Percentiles rank a stretch among this genome's conserved stretches.
These are phyloP conservation scores for Cantharis rustica DNA, from an alignment of 2,888 invertebrate genomes.

Conservation along the genomic window DNA sequence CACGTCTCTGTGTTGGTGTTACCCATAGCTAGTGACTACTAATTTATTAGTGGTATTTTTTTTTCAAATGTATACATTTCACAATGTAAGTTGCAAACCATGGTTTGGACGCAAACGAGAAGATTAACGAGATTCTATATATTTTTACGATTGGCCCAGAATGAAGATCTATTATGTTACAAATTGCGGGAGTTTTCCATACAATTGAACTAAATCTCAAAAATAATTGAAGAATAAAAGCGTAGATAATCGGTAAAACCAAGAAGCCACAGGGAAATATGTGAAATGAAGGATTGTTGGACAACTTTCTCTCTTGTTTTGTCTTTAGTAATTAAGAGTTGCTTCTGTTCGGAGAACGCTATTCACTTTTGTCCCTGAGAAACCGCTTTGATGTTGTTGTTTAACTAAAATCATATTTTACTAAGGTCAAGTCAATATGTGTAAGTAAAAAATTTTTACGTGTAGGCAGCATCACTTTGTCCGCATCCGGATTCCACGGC, in stretches of 20 bases:
- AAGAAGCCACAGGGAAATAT: neutral
- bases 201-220: too few species aligned
- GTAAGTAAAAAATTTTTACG: neutral
- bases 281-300: neutral
- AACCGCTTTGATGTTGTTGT: neutral
- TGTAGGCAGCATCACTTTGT: constrained; percentile 35
- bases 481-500: constrained; percentile 38
- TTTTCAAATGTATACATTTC: too few species aligned
- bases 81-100: too few species aligned
- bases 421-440: neutral
- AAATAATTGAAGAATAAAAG: neutral
- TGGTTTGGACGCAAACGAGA: too few species aligned
- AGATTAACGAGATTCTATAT: too few species aligned
- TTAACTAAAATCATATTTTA: neutral
- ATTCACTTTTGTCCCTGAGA: neutral
- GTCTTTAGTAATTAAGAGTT: neutral
- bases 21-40: too few species aligned
- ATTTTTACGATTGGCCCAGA: too few species aligned
- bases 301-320: neutral
- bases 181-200: too few species aligned
- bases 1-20: too few species aligned
- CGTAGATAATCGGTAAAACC: neutral
- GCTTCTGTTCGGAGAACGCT: neutral
- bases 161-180: too few species aligned
- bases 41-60: too few species aligned